phyloP scores from a whole-genome alignment of 2,113 vertebrate species.

The Heliornis fulica region DNA sequence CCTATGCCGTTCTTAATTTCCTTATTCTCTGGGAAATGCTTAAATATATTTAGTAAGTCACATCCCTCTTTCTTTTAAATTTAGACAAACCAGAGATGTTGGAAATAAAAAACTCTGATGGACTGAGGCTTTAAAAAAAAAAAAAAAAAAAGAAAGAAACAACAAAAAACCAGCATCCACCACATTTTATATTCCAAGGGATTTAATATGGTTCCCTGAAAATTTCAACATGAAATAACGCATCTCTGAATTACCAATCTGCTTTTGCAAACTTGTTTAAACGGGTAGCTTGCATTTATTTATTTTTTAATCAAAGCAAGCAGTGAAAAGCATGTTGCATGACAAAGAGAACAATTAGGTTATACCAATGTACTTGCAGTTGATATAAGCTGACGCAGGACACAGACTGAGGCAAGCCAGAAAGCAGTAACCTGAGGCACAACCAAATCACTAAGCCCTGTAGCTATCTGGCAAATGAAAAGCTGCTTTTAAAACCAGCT shows the following conservation, averaged over 20 bases:
- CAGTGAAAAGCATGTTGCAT: background rate
- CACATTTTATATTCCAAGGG: background rate
- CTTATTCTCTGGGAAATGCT: background rate
- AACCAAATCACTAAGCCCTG: slow-evolving; percentile 6
- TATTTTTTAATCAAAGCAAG: slow-evolving; percentile 10
- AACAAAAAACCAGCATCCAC: too few relatives aligned
- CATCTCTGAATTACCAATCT: background rate
- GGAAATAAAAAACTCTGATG: background rate
- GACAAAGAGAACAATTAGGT: slow-evolving; percentile 55
- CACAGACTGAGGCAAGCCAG: slow-evolving; percentile 5
- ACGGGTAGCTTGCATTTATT: background rate
- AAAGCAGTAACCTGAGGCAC: slow-evolving; percentile 49
- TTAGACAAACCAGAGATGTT: background rate
- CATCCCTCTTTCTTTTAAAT: background rate
- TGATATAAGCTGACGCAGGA: slow-evolving; percentile 49
- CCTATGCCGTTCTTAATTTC: background rate
- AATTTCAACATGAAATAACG: background rate
- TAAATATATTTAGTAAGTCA: background rate
- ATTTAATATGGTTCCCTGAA: background rate
- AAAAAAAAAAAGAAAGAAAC: too few relatives aligned
- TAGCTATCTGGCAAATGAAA: background rate
- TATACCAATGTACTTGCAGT: background rate
- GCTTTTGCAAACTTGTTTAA: slow-evolving; percentile 1
- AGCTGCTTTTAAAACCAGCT: background rate
- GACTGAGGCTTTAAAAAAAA: background rate